These are phyloP conservation scores for Odontophorus gujanensis DNA, from an alignment of 2,113 vertebrate species.

Conservation along the genomic window DNA sequence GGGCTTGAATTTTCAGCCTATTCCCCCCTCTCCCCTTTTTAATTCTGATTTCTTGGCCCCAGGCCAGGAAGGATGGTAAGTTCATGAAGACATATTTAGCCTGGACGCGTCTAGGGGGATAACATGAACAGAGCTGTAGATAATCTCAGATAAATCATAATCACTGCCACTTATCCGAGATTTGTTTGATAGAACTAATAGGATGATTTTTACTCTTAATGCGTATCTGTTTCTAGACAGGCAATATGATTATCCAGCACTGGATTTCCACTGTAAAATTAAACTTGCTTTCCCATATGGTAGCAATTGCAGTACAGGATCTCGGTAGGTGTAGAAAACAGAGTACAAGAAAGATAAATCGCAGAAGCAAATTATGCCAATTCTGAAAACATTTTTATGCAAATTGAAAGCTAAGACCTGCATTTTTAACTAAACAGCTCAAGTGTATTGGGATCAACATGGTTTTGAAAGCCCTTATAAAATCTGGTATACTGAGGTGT, in stretches of 20 bases:
- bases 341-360: neutral
- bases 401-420: slow-evolving; percentile 7
- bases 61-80: neutral
- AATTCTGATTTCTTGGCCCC: neutral
- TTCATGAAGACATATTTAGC: neutral
- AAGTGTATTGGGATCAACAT: neutral
- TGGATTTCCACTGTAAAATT: slow-evolving; percentile 48
- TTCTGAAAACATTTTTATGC: slow-evolving; percentile 2
- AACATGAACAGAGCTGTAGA: neutral
- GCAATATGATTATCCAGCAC: neutral
- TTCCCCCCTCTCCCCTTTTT: accelerated
- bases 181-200: neutral
- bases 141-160: neutral
- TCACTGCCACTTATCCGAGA: neutral
- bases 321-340: slow-evolving; percentile 36
- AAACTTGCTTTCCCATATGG: slow-evolving; percentile 51
- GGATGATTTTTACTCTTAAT: neutral
- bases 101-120: neutral
- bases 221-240: neutral
- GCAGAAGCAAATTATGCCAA: slow-evolving; percentile 5
- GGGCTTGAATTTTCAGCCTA: neutral
- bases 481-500: neutral
- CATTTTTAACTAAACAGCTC: neutral
- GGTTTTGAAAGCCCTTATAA: neutral
- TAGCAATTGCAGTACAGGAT: slow-evolving; percentile 50